phyloP scores from a whole-genome alignment of 1,140 invertebrate species.

The Calosoma granatense region DNA sequence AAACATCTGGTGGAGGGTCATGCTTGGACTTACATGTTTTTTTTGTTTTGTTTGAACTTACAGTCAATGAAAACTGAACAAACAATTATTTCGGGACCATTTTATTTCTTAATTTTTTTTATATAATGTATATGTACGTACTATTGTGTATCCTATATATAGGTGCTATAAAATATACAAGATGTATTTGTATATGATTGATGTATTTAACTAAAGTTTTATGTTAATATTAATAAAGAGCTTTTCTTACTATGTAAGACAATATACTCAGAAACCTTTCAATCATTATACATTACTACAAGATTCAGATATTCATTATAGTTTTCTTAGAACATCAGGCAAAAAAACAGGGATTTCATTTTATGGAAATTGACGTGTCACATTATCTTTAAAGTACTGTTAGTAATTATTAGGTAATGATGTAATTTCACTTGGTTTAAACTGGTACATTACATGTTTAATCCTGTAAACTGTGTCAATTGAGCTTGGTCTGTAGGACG shows the following conservation, averaged over 20 bases:
- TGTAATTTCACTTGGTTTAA: no score
- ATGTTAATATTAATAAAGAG: neutral
- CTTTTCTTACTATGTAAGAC: constrained; percentile 6
- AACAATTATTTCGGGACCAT: neutral
- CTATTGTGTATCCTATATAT: neutral
- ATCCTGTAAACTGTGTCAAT: no score
- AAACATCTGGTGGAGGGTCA: neutral
- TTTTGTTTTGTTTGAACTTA: neutral
- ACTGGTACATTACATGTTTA: no score
- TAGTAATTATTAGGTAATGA: no score
- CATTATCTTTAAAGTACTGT: no score
- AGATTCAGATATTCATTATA: no score
- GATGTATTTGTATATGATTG: neutral
- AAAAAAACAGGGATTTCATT: no score
- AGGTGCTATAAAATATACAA: constrained; percentile 7
- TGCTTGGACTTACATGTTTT: neutral
- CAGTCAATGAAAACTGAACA: neutral
- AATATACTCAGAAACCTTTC: neutral
- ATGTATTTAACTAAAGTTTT: neutral
- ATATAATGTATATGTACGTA: neutral
- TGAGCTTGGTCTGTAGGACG: no score
- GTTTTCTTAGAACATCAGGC: no score
- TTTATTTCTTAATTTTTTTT: neutral
- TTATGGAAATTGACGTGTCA: no score
- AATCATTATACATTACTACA: no score